Evolutionary conservation across 2,888 invertebrate genomes (phyloP).

Genomic region (Lepidocyrtoides sp.): DNA sequence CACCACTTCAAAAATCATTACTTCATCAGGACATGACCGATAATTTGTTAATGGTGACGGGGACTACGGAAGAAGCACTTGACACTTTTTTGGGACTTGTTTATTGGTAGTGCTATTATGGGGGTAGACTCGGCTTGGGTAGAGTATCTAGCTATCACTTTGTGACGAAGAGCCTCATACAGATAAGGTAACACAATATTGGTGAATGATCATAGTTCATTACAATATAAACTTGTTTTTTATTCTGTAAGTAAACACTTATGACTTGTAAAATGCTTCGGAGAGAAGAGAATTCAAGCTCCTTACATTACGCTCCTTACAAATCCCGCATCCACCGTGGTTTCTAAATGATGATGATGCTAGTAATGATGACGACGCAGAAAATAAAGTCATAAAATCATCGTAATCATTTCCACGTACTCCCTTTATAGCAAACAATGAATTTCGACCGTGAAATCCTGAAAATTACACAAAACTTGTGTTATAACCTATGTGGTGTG

Average conservation of each 20-base stretch:
- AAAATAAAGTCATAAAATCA: conserved; percentile 59
- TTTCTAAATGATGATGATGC: too few relatives aligned
- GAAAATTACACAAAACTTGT: not conserved
- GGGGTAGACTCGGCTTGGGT: too few relatives aligned
- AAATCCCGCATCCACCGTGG: not conserved
- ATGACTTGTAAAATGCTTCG: too few relatives aligned
- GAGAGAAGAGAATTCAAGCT: too few relatives aligned
- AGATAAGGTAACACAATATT: too few relatives aligned
- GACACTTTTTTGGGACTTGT: not conserved
- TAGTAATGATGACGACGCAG: not conserved
- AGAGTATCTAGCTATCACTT: too few relatives aligned
- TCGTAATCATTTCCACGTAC: conserved; percentile 70
- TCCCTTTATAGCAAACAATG: conserved; percentile 38
- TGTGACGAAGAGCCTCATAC: too few relatives aligned
- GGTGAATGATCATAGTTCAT: not conserved
- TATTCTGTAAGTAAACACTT: too few relatives aligned
- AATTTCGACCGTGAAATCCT: conserved; percentile 8
- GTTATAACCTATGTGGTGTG: not conserved
- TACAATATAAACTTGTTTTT: too few relatives aligned
- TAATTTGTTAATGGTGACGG: not conserved
- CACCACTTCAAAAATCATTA: not conserved
- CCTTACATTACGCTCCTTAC: not conserved
- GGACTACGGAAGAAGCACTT: conserved; percentile 19
- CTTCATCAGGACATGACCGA: conserved; percentile 15
- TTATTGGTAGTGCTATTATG: not conserved